Conservation (phyloP, 2,113 vertebrate genomes). For the Pelvicachromis taeniatus region DNA sequence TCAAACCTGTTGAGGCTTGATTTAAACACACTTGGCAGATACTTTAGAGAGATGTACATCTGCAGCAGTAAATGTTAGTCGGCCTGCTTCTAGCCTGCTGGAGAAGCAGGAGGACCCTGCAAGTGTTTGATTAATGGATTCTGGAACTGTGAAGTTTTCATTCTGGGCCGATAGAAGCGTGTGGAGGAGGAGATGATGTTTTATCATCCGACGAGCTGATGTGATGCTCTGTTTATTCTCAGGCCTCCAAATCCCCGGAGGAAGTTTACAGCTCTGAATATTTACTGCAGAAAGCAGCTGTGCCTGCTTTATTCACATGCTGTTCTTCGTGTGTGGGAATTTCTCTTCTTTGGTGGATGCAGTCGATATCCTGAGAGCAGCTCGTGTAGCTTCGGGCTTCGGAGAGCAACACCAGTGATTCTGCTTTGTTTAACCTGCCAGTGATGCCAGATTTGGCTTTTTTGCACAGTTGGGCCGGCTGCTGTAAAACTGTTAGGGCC, state of each 20-base stretch:
- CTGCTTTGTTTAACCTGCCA: not conserved
- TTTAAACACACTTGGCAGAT: not conserved
- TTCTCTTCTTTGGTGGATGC: not conserved
- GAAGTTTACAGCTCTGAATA: not conserved
- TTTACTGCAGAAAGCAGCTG: not conserved
- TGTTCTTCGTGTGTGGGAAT: not conserved
- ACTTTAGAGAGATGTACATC: not conserved
- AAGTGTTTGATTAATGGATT: not conserved
- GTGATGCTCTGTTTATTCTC: not conserved
- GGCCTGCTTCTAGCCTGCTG: not conserved
- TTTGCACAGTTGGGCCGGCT: not conserved
- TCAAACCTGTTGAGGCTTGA: not conserved
- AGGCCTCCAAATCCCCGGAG: not conserved
- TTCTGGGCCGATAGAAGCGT: not conserved
- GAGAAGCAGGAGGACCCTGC: not conserved
- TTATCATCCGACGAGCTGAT: not conserved
- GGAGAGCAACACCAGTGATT: not conserved
- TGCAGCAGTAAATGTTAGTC: not conserved
- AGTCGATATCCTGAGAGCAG: not conserved
- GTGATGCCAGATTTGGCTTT: not conserved
- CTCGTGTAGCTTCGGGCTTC: not conserved
- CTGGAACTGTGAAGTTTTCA: not conserved
- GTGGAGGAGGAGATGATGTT: not conserved
- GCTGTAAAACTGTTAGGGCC: not conserved
- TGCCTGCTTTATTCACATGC: not conserved